Conservation (phyloP, 2,888 invertebrate genomes). For the Euproctis similis region DNA sequence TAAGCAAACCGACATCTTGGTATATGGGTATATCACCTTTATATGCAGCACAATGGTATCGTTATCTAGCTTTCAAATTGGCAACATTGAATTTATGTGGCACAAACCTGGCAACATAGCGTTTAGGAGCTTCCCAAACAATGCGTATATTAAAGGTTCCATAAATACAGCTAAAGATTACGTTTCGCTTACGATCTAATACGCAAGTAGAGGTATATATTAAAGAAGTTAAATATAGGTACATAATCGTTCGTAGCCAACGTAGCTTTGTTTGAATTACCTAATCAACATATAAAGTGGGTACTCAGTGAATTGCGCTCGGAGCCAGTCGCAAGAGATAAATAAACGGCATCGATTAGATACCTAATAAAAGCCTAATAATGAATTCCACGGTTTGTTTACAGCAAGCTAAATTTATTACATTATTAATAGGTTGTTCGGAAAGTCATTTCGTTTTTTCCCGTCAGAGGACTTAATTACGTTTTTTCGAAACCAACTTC, state of each 20-base stretch:
- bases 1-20: no score
- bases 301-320: conserved; percentile 44
- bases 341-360: conserved; percentile 50
- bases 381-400: conserved; percentile 32
- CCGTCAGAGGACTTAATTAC: no score
- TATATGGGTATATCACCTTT: no score
- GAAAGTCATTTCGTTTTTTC: no score
- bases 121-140: no score
- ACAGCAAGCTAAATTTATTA: conserved; percentile 26
- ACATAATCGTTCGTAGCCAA: conserved; percentile 38
- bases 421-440: no score
- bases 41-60: no score
- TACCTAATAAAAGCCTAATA: conserved; percentile 35
- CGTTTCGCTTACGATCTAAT: conserved; percentile 4
- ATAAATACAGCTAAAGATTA: background rate
- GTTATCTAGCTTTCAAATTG: no score
- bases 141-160: no score
- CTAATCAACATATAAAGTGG: conserved; percentile 63
- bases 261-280: conserved; percentile 49
- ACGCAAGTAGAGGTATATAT: conserved; percentile 10
- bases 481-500: no score
- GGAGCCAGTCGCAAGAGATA: conserved; percentile 46
- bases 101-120: no score
- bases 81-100: no score
- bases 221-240: conserved; percentile 30